Conservation (phyloP, 92 coral and sea anemone species). For the Hydrozoanthus gracilis region DNA sequence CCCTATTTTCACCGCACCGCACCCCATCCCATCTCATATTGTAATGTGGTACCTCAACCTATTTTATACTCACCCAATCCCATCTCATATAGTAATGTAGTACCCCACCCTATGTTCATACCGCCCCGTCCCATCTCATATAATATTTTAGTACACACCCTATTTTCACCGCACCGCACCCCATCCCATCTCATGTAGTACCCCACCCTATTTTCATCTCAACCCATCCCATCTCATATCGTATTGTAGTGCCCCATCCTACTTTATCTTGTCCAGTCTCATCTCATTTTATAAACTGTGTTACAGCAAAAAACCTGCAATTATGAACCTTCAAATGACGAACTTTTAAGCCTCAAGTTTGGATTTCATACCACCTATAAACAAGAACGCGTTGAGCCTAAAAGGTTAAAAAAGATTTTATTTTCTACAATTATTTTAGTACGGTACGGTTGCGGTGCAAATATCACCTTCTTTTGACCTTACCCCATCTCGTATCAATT, state of each 20-base stretch:
- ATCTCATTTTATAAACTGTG: not conserved
- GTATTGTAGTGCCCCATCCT: not conserved
- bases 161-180: not conserved
- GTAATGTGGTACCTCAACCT: too few relatives aligned
- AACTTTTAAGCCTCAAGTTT: not conserved
- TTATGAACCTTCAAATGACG: not conserved
- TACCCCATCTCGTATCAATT: too few relatives aligned
- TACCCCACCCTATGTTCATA: not conserved
- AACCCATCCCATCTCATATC: not conserved
- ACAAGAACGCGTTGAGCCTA: too few relatives aligned
- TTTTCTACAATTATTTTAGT: too few relatives aligned
- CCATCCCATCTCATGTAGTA: not conserved
- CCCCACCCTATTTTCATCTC: not conserved
- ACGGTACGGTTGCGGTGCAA: too few relatives aligned
- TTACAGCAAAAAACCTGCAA: not conserved
- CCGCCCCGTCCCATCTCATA: not conserved
- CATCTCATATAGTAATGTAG: not conserved
- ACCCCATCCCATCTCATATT: not conserved
- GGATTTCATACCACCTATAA: too few relatives aligned
- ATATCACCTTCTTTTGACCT: too few relatives aligned
- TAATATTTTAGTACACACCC: too few relatives aligned
- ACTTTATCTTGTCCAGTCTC: not conserved
- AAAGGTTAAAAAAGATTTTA: too few relatives aligned
- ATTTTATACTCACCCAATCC: not conserved
- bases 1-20: not conserved